Base-by-base conservation (phyloP, 2,113 vertebrate genomes). In the Apaloderma vittatum region DNA sequence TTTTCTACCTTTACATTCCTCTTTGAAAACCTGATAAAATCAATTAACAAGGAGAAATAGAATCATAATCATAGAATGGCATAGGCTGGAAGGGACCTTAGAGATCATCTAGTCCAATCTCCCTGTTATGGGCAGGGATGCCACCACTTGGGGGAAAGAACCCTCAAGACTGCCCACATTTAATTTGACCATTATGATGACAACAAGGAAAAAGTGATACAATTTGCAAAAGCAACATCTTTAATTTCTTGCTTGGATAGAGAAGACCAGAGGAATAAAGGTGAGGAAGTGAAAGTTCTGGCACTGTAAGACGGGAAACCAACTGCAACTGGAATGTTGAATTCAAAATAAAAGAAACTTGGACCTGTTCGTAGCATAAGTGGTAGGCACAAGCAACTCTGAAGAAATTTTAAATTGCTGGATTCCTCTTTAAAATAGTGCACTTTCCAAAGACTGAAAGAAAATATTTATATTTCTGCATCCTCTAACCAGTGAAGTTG, bases 401-500 rank as follows among this genome's bases (percentile, higher is more conserved):
- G 8, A 4, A 79, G 26, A 86, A 83, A 27, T 24, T n/a, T 62
- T 59, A 2, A 26, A 12, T 11, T 46, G 11, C 12, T 78, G 40
- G 0, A 24, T 51, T 78, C 18, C 18, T 32, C 12, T 87, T 88
- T 20, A 62, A 43, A 19, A 32, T 19, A 48, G 4, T 57, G 3
- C 4, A 20, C 3, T 65, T n/a, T 74, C 11, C 15, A 58, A 68
- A 90, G 14, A 15, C 23, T 36, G 30, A 59, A 77, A 84, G 18
- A 55, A 83, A 74, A 52, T 46, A 32, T 26, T 55, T 59, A 15
- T 57, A 37, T 62, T 48, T 46, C 2, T 61, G 3, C 5, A 30
- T 58, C 0, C 0, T 80, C 36, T 61, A 57, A 46, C 6, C 13
- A 24, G 6, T 9, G 5, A 70, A 57, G 27, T 52, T 55, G 8